Conservation (phyloP, 2,797 vertebrate genomes). For the Champsocephalus gunnari region DNA sequence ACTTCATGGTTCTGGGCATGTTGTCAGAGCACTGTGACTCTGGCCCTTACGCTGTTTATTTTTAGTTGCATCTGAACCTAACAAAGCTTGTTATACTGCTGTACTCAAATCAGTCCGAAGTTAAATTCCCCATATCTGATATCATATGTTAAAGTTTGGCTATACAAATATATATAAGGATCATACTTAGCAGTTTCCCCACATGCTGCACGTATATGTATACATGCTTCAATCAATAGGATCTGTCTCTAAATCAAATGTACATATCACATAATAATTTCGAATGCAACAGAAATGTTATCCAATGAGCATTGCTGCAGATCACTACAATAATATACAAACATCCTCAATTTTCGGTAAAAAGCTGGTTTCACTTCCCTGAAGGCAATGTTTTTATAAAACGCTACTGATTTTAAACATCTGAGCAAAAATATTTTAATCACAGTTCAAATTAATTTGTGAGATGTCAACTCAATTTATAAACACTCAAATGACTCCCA, state of each 20-base stretch:
- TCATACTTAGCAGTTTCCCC: constrained; percentile 11
- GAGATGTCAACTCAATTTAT: constrained; percentile 3
- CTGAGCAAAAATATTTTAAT: constrained; percentile 15
- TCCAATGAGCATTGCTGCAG: not conserved
- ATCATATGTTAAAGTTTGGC: not conserved
- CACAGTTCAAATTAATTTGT: constrained; percentile 2
- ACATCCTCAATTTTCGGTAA: not conserved
- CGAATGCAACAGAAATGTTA: not conserved
- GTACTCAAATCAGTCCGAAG: constrained; percentile 31
- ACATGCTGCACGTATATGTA: too few relatives aligned
- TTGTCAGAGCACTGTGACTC: constrained; percentile 67
- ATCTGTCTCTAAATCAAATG: not conserved
- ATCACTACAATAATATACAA: constrained; percentile 10
- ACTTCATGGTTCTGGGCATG: constrained; percentile 68
- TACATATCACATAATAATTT: not conserved
- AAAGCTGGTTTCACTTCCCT: constrained; percentile 14
- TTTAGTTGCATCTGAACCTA: constrained; percentile 59
- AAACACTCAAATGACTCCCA: constrained; percentile 2
- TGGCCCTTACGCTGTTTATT: constrained; percentile 61
- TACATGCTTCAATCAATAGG: not conserved
- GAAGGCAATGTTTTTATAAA: constrained; percentile 8
- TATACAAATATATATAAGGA: not conserved
- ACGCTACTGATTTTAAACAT: constrained; percentile 22
- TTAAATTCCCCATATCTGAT: constrained; percentile 10
- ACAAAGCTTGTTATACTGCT: constrained; percentile 46